A percentile compares a stretch with the other conserved stretches of the same genome.
Evolutionary conservation across 2,888 invertebrate species (phyloP).

Genomic region (Pycnomerus fuliginosus): DNA sequence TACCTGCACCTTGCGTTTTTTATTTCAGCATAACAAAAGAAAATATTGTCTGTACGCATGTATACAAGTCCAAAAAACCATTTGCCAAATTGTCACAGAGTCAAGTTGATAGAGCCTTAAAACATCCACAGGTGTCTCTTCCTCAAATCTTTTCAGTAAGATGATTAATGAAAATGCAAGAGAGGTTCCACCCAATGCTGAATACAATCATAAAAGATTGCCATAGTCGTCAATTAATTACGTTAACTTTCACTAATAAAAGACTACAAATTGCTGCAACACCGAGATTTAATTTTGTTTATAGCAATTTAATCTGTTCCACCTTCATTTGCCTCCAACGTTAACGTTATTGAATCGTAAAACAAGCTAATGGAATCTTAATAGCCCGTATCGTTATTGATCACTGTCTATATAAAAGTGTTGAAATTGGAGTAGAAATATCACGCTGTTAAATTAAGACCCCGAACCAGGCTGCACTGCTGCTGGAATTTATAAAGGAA

Average conservation of each 20-base stretch:
- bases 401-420: constrained; percentile 5
- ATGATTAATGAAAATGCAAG: too few species aligned
- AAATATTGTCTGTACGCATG: too few species aligned
- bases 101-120: too few species aligned
- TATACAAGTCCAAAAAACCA: too few species aligned
- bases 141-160: too few species aligned
- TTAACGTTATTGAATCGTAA: constrained; percentile 24
- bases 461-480: too few species aligned
- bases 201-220: not conserved
- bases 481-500: constrained; percentile 5
- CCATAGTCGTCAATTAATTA: constrained; percentile 5
- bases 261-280: constrained; percentile 7
- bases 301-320: constrained; percentile 23
- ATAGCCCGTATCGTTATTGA: constrained; percentile 12
- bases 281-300: constrained; percentile 23
- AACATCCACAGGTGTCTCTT: not conserved
- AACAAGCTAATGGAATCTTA: constrained; percentile 15
- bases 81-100: too few species aligned
- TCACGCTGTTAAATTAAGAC: too few species aligned
- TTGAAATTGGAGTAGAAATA: too few species aligned
- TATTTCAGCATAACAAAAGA: too few species aligned
- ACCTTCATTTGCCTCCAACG: constrained; percentile 15
- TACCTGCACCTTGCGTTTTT: constrained; percentile 1
- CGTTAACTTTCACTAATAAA: constrained; percentile 14
- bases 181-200: not conserved